phyloP scores from a whole-genome alignment of 2,113 vertebrate genomes.

The Oophaga pumilio region DNA sequence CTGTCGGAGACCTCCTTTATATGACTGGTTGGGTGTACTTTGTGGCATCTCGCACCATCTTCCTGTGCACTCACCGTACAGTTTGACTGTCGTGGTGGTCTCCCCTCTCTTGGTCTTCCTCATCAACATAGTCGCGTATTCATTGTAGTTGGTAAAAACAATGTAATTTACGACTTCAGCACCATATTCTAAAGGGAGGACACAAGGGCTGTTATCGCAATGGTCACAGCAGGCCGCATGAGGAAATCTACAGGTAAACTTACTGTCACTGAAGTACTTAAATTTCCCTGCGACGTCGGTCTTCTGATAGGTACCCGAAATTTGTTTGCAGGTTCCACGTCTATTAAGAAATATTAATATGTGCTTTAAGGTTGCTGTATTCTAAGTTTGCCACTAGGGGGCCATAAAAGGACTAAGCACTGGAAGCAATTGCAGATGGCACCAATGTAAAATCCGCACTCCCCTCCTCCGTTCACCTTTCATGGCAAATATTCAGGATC shows the following conservation, averaged over 20 bases:
- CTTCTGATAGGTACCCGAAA: conserved; percentile 66
- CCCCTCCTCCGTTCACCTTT: too few species aligned
- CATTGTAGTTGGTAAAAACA: conserved; percentile 85
- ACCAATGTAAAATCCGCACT: too few species aligned
- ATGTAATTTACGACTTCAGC: conserved; percentile 77
- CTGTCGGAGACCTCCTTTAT: neutral
- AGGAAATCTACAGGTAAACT: conserved; percentile 55
- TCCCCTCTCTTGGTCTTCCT: conserved; percentile 71
- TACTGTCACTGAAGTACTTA: conserved; percentile 68
- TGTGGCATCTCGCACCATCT: neutral
- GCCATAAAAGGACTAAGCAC: neutral
- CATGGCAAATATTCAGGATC: too few species aligned
- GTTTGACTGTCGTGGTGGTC: conserved; percentile 71
- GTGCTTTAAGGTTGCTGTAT: neutral
- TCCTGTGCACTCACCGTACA: conserved; percentile 75
- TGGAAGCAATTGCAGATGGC: neutral
- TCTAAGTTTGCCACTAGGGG: neutral
- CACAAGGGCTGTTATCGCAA: conserved; percentile 9
- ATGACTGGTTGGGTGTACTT: neutral
- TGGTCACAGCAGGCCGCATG: neutral
- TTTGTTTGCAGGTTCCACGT: conserved; percentile 66
- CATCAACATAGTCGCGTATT: conserved; percentile 82
- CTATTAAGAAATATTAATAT: conserved; percentile 59
- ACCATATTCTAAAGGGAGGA: conserved; percentile 73
- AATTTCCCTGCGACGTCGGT: conserved; percentile 69